Evolutionary conservation across 2,888 invertebrate species (phyloP).

Genomic region (Physocephala rufipes): DNA sequence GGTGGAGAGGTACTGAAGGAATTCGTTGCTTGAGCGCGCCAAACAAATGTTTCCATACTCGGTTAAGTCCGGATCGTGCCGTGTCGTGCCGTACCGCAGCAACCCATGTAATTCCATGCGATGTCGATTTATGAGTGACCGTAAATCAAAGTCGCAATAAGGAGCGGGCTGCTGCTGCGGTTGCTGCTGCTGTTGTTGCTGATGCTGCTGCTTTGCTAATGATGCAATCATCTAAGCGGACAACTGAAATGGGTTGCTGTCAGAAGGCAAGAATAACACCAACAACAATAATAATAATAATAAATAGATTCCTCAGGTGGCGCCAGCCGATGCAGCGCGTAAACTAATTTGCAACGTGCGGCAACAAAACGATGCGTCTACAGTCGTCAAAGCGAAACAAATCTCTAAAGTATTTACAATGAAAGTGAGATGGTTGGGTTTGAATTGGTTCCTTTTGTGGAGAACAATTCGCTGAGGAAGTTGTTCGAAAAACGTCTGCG

Average conservation of each 20-base stretch:
- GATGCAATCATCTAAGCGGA: conserved; percentile 34
- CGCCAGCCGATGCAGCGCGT: conserved; percentile 26
- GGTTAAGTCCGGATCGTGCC: not conserved
- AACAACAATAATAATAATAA: not conserved
- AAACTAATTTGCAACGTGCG: conserved; percentile 21
- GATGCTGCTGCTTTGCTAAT: conserved; percentile 11
- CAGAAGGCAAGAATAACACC: not conserved
- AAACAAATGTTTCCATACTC: not conserved
- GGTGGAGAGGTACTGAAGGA: too few species aligned
- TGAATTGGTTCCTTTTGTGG: not conserved
- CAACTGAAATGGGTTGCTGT: conserved; percentile 36
- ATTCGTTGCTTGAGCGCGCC: not conserved
- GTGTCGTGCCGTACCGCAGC: not conserved
- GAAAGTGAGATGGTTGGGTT: not conserved
- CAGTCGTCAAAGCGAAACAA: not conserved
- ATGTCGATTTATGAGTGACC: conserved; percentile 3
- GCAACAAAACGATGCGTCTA: not conserved
- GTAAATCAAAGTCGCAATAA: conserved; percentile 19
- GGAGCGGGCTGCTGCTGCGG: conserved; percentile 4
- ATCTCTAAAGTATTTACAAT: not conserved
- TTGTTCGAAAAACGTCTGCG: not conserved
- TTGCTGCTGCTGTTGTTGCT: too few species aligned
- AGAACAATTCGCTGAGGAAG: not conserved
- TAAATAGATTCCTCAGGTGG: conserved; percentile 28
- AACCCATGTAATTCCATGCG: not conserved